These are phyloP conservation scores for Prolemur simus DNA, from an alignment of 2,113 vertebrate genomes.

Conservation along the genomic window DNA sequence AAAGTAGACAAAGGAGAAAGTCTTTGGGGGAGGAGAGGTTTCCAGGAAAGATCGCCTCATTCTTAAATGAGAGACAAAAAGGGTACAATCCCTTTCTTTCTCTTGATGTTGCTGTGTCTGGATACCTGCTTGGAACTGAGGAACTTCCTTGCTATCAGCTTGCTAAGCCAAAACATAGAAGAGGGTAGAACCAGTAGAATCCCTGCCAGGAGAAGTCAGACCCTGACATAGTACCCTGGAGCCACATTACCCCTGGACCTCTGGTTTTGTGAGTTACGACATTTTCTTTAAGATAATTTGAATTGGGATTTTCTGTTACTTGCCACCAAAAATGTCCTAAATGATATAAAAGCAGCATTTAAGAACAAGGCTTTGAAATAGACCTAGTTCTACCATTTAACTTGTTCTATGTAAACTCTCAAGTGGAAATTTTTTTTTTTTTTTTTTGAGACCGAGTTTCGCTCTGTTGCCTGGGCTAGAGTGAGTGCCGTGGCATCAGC, in stretches of 20 bases:
- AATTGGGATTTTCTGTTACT: constrained; percentile 17
- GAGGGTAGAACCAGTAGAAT: neutral
- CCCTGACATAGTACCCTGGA: neutral
- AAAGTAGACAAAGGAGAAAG: neutral
- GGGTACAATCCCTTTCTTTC: neutral
- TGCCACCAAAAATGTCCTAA: neutral
- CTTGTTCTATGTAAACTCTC: neutral
- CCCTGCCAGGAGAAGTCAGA: neutral
- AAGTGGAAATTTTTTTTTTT: too few species aligned
- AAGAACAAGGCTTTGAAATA: neutral
- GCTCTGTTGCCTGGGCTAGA: too few species aligned
- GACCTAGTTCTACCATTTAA: neutral
- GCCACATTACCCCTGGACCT: neutral
- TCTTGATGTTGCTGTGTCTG: neutral
- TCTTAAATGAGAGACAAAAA: neutral
- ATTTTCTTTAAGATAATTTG: neutral
- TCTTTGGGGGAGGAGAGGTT: neutral
- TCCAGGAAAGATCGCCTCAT: neutral
- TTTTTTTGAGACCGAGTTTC: too few species aligned
- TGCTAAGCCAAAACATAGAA: neutral
- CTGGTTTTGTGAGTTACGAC: neutral
- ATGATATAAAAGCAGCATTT: neutral
- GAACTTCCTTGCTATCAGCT: neutral
- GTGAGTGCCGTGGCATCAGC: too few species aligned
- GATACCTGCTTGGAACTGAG: neutral